These are phyloP conservation scores for Yponomeuta cagnagella DNA, from an alignment of 2,888 invertebrate genomes.

Conservation along the genomic window DNA sequence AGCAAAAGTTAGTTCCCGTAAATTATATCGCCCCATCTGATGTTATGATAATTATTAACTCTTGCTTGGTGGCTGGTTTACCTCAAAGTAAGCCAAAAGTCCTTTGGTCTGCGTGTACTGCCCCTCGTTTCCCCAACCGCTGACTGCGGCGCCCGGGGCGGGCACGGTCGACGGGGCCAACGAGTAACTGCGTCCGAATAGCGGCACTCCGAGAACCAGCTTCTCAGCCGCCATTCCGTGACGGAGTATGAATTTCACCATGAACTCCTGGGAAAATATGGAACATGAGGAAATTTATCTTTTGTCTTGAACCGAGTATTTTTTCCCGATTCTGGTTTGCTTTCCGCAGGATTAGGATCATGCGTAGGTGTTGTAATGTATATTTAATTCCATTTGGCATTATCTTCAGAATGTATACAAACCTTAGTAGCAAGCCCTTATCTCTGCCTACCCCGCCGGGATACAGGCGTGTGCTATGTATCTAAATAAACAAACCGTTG, in stretches of 20 bases:
- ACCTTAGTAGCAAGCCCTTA: no score
- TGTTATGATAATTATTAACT: no score
- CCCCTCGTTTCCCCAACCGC: constrained; percentile 79
- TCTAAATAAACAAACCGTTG: no score
- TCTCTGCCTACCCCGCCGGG: no score
- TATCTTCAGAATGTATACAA: no score
- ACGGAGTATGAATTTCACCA: constrained; percentile 79
- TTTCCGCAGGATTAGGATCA: no score
- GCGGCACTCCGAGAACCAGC: constrained; percentile 82
- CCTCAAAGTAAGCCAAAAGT: constrained; percentile 83
- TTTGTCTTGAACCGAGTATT: constrained; percentile 3
- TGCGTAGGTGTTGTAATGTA: no score
- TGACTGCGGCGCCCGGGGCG: constrained; percentile 73
- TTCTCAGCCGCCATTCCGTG: constrained; percentile 80
- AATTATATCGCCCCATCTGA: no score
- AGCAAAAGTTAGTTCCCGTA: no score
- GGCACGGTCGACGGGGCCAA: constrained; percentile 72
- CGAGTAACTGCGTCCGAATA: constrained; percentile 84
- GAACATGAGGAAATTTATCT: neutral
- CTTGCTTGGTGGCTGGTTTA: constrained; percentile 31
- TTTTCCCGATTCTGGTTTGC: no score
- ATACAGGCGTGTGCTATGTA: no score
- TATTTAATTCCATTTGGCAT: no score
- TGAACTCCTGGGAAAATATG: constrained; percentile 72
- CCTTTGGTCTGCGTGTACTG: constrained; percentile 81